These are phyloP conservation scores for Syritta pipiens DNA, from an alignment of 2,888 invertebrate species.

Conservation along the genomic window DNA sequence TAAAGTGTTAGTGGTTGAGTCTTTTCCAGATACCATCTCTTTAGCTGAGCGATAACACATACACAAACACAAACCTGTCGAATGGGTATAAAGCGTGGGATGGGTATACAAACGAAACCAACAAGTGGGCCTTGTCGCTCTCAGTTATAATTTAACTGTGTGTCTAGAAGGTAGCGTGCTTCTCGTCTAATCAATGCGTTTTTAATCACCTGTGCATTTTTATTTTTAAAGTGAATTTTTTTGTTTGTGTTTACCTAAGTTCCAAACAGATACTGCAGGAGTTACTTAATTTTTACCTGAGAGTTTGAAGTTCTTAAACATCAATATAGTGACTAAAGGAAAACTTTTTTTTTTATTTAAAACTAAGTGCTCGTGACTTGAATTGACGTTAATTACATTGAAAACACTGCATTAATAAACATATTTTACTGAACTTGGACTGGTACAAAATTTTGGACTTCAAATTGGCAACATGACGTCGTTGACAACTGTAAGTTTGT, in stretches of 20 bases:
- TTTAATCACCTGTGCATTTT: conserved; percentile 28
- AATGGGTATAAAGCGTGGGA: not conserved
- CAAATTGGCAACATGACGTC: conserved; percentile 32
- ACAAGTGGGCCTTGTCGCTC: conserved; percentile 24
- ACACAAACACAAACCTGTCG: not conserved
- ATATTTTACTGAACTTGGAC: not conserved
- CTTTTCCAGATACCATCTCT: not conserved
- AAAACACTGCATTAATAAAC: not conserved
- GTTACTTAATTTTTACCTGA: too few species aligned
- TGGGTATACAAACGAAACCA: not conserved
- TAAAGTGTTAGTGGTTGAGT: too few species aligned
- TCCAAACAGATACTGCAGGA: too few species aligned
- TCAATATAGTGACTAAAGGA: too few species aligned
- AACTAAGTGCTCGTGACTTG: not conserved
- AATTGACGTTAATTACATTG: too few species aligned
- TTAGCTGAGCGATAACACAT: conserved; percentile 26
- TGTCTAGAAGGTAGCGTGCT: conserved; percentile 11
- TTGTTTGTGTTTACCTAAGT: too few species aligned
- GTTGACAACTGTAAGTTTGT: conserved; percentile 49
- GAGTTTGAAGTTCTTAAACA: too few species aligned
- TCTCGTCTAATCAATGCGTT: not conserved
- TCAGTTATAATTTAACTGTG: conserved; percentile 42
- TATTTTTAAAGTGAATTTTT: too few species aligned
- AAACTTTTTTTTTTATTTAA: not conserved
- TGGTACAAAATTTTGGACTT: not conserved